phyloP scores from a whole-genome alignment of 2,888 invertebrate species.

The Folsomia manolachei region DNA sequence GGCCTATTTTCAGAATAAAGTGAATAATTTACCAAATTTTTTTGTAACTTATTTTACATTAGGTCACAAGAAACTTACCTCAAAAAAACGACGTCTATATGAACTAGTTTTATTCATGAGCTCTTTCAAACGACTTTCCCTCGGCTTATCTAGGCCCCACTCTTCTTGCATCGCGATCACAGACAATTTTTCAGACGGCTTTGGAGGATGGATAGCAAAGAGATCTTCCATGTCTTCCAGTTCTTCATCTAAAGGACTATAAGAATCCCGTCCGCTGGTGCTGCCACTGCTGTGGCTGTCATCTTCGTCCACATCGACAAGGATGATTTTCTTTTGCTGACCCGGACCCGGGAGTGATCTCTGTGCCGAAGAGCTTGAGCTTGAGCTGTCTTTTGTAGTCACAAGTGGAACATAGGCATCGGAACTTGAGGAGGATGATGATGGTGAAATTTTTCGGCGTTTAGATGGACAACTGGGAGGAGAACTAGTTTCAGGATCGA shows the following conservation, averaged over 20 bases:
- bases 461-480: no score
- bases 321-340: no score
- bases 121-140: neutral
- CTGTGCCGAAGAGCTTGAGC: neutral
- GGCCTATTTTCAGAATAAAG: no score
- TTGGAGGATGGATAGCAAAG: neutral
- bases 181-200: neutral
- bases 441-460: neutral
- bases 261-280: no score
- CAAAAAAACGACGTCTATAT: neutral
- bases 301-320: neutral
- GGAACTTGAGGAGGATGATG: neutral
- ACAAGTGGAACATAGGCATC: neutral
- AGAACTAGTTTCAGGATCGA: no score
- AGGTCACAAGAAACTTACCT: no score
- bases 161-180: neutral
- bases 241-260: neutral
- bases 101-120: neutral
- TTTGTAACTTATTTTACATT: no score
- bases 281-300: neutral
- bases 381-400: no score
- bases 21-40: no score
- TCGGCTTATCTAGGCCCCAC: neutral
- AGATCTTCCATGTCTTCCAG: neutral
- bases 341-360: no score